These are phyloP conservation scores for Fulmarus glacialis DNA, from an alignment of 2,113 vertebrate genomes.

Conservation along the genomic window DNA sequence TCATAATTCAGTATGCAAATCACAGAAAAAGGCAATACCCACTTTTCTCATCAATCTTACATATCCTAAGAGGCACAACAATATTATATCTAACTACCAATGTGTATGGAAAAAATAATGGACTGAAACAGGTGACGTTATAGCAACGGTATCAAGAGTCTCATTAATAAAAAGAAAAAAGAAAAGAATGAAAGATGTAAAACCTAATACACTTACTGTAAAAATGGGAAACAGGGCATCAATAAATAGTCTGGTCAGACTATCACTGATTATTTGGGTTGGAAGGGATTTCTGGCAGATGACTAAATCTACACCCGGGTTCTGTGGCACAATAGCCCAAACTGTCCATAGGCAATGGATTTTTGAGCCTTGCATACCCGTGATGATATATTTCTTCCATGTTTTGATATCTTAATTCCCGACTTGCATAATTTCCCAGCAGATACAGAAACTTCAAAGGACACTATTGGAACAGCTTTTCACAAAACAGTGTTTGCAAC, in stretches of 20 bases:
- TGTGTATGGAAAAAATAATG: neutral
- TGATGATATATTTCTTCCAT: neutral
- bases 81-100: neutral
- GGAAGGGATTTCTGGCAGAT: neutral
- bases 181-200: neutral
- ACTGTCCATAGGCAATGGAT: rapidly evolving
- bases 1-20: neutral
- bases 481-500: neutral
- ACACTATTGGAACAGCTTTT: neutral
- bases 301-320: neutral
- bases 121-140: neutral
- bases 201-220: neutral
- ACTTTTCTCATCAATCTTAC: neutral
- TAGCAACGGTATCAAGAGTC: neutral
- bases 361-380: neutral
- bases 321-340: neutral
- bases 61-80: neutral
- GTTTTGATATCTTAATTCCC: neutral
- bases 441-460: neutral
- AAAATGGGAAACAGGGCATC: neutral
- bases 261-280: neutral
- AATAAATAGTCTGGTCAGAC: neutral
- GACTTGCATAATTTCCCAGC: neutral
- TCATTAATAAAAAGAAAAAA: neutral
- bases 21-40: neutral